Evolutionary conservation across 2,797 vertebrate genomes (phyloP).

Genomic region (Loris lydekkerianus): DNA sequence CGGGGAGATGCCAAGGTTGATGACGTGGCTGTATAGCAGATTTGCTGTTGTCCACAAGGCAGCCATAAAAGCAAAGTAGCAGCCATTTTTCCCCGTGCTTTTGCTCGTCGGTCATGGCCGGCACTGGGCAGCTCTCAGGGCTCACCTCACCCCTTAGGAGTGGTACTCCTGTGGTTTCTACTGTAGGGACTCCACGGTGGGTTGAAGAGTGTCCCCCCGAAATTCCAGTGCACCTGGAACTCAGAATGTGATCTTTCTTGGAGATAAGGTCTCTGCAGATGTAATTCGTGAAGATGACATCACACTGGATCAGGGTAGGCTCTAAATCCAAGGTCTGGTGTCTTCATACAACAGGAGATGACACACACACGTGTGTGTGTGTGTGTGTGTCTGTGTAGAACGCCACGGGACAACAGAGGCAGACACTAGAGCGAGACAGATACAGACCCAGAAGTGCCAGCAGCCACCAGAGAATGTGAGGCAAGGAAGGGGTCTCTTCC

Average conservation of each 20-base stretch:
- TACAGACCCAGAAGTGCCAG: not conserved
- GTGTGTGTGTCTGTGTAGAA: too few relatives aligned
- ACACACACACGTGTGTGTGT: rapidly evolving
- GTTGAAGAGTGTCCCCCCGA: not conserved
- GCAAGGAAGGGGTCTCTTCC: too few relatives aligned
- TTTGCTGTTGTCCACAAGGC: not conserved
- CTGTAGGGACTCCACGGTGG: too few relatives aligned
- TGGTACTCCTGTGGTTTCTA: not conserved
- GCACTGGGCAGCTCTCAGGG: not conserved
- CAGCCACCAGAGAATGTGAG: not conserved
- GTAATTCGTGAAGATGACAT: not conserved
- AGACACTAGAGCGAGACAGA: not conserved
- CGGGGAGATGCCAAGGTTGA: too few relatives aligned
- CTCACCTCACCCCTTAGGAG: not conserved
- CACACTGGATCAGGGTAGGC: not conserved
- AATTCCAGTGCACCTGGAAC: too few relatives aligned
- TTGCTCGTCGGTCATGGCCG: not conserved
- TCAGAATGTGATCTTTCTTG: not conserved
- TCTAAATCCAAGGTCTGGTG: not conserved
- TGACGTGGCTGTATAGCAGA: too few relatives aligned
- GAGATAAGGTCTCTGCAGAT: not conserved
- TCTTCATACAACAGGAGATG: not conserved
- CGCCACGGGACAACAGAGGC: not conserved
- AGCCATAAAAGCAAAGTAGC: too few relatives aligned
- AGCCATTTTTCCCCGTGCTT: too few relatives aligned